Base-by-base conservation (phyloP, 2,797 vertebrate species). In the Enteromius fasciolatus region DNA sequence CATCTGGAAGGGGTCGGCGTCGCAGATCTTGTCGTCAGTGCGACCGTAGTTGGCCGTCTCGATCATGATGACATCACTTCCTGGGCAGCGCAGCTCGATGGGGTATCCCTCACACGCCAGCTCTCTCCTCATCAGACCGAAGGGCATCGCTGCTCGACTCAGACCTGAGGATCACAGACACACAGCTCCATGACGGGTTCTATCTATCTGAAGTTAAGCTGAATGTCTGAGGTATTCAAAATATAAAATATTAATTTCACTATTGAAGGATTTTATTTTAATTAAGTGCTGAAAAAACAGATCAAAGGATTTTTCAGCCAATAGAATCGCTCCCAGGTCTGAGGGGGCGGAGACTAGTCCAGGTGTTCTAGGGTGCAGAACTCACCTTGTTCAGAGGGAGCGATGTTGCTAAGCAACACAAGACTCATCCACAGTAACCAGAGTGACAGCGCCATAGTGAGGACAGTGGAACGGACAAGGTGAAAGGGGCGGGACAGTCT, bases 41-140 rank as follows among this genome's bases (percentile, higher is more conserved):
- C 97, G 96, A 31, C 97, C 97, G 0, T 98, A 98, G 93, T 98
- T 98, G 86, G 97, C 97, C 0, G 97, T 97, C 88, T 97, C 97
- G 84, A 98, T 96, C 95, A 97, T 97, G 91, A 98, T 96, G 90
- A 98, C 97, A 52, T 98, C 97, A n/a, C 96, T 97, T 85, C 97
- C 97, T 0, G 97, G 97, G 91, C 97, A 98, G 83, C 97, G 96
- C 88, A 98, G 94, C 94, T 97, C 97, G 0, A 98, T 97, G 66
- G 97, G 97, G 92, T 98, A 98, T 84, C 97, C 97, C 91, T 98
- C 97, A 3, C 97, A 98, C 0, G 97, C 96, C 91, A 98, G 93
- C 93, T 98, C 97, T 67, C 97, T 93, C 72, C 97, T 95, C 95
- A 98, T 97, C 91, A 98, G 90, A 82, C 97, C 97, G 4, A 98